Evolutionary conservation across 1,140 invertebrate genomes (phyloP), one percentile per base, ranked within the genome.

Genomic region (Apis florea): DNA sequence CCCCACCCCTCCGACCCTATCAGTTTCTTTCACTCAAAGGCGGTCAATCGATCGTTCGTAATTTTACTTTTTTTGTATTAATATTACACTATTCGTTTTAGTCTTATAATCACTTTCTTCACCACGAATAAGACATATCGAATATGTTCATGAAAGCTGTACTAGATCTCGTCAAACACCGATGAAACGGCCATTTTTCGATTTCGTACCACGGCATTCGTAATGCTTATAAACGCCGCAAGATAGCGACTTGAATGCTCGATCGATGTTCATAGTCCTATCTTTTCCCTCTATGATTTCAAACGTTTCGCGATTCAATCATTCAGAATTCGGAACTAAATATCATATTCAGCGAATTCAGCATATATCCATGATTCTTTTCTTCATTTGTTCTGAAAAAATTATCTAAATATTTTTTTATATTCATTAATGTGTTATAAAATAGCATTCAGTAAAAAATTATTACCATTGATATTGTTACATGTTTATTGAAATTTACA

Each of bases 101-200:
- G 47, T 11, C 26, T n/a, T 70, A 13, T 19, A 24, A 63, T 26
- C 63, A 53, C 69, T 59, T 53, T 49, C 17, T 71, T 13, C 78
- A 26, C 58, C 47, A 63, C 66, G 12, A 54, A 11, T 59, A 26
- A n/a, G 19, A 77, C 64, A 51, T 70, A 63, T 69, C 31, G 26
- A 17, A 40, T 26, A 26, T 17, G 21, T 77, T 26, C 31, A 56
- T 56, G 76, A 77, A 68, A 63, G 76, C 79, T 78, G 76, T 83
- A 82, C 77, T 64, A 64, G 19, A 85, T 71, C 76, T 81, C 89
- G 86, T 88, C 84, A 82, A 89, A 86, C 59, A 85, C 76, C 82
- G 84, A 87, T 79, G 70, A 70, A 61, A 87, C 88, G 77, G 88
- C 88, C 88, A 89, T 89, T 88, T 89, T 89, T 88, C 85, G 83